Evolutionary conservation across 2,797 vertebrate genomes (phyloP).

Genomic region (Cottoperca gobio): DNA sequence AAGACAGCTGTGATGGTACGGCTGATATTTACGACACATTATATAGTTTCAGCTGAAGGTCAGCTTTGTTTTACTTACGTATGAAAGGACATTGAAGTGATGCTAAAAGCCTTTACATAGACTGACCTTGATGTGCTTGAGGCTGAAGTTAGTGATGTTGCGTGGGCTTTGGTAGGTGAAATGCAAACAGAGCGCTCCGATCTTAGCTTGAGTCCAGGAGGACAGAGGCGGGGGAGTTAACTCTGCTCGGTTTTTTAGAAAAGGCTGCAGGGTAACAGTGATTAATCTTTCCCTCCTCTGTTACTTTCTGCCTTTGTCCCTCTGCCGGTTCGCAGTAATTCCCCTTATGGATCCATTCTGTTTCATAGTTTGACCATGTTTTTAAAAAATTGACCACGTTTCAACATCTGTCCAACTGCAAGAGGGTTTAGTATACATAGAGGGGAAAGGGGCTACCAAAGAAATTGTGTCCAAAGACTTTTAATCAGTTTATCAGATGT

Average conservation of each 20-base stretch:
- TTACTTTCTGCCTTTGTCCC: constrained; percentile 41
- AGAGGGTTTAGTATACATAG: not conserved
- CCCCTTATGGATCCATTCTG: constrained; percentile 13
- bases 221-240: constrained; percentile 61
- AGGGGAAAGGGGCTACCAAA: not conserved
- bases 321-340: constrained; percentile 29
- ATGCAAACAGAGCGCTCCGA: constrained; percentile 66
- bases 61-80: constrained; percentile 38
- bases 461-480: not conserved
- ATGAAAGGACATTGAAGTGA: constrained; percentile 39
- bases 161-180: constrained; percentile 66
- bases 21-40: constrained; percentile 42
- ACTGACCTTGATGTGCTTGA: constrained; percentile 71
- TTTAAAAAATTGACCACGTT: not conserved
- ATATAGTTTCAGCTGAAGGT: constrained; percentile 36
- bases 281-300: constrained; percentile 66
- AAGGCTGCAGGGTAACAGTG: constrained; percentile 60
- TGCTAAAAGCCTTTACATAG: constrained; percentile 59
- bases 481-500: not conserved
- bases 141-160: constrained; percentile 66
- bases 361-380: constrained; percentile 13
- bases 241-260: constrained; percentile 53
- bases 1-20: not conserved
- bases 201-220: constrained; percentile 63
- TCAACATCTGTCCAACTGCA: not conserved